Base-by-base conservation (phyloP, 2,113 vertebrate genomes). In the Alosa alosa region DNA sequence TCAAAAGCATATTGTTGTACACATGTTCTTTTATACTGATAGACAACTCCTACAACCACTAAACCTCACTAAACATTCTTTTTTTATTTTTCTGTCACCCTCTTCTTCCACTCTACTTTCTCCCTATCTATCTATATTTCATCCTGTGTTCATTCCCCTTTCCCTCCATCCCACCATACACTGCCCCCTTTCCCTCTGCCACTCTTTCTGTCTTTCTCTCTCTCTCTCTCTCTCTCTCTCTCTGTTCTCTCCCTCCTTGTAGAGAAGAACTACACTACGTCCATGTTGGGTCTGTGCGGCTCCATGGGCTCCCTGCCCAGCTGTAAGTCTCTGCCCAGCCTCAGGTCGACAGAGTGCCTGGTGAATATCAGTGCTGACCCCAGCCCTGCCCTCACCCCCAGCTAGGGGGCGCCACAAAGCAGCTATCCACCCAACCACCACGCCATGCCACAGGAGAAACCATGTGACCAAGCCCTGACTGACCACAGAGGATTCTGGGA, bases 341-440 rank as follows among this genome's bases (percentile, higher is more conserved):
- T 99, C 93, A 99, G 98, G 93, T 99, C 98, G 94, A 99, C 97
- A 64, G 97, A 99, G 94, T 99, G 97, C 94, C 96, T 99, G 96
- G 97, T 99, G 89, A 96, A 97, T 93, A 97, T 98, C 94, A 99
- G 97, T 93, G 96, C 96, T 0, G 97, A 98, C 91, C 97, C 95
- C 93, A 99, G 97, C 93, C 98, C 97, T 3, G 94, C 96, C 83
- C 95, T 97, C 88, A 98, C 97, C 87, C 98, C 98, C 91, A 97
- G 97, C 96, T 99, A 97, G 94, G 90, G 88, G 90, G 89, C 89
- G 86, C 91, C 90, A 90, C 90, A 90, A 78, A 90, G 72, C 83
- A 84, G 31, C 72, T 25, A 2, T 13, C 55, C 52, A 64, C 22
- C 52, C 64, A 55, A 18, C 52, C 31, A 25, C 17, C 22, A 57